Conservation (phyloP, 30 jellyfish, hydroid and myxozoan species). For the Cassiopea xamachana region DNA sequence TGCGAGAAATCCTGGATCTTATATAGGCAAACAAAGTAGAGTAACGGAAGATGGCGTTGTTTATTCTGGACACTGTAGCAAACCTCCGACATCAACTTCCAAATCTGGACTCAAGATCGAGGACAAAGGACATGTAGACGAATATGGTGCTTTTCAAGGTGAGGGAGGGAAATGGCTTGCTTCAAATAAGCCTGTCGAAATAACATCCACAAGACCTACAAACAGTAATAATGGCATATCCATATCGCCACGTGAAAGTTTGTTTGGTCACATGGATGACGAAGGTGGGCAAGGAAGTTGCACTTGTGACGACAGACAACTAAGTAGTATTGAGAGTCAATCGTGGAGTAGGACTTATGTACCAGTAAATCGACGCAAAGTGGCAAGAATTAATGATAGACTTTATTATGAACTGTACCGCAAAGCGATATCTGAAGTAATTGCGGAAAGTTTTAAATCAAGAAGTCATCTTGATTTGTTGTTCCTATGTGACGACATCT, state of each 20-base stretch:
- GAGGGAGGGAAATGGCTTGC: no score
- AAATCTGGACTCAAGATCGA: no score
- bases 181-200: neutral
- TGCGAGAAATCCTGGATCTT: no score
- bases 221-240: neutral
- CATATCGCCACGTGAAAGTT: neutral
- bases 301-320: neutral
- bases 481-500: conserved; percentile 51
- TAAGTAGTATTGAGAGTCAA: neutral
- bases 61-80: no score
- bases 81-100: no score
- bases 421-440: conserved; percentile 36
- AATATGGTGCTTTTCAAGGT: no score
- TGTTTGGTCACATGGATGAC: neutral
- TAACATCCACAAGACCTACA: neutral
- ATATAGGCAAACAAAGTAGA: no score
- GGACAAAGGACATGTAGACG: no score
- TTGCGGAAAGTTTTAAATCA: neutral
- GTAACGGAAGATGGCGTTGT: no score
- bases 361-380: conserved; percentile 65
- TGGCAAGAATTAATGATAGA: conserved; percentile 71
- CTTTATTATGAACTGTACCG: conserved; percentile 32
- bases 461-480: conserved; percentile 32
- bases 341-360: neutral
- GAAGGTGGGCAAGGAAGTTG: neutral